These are phyloP conservation scores for Chrysopa pallens DNA, from an alignment of 1,140 invertebrate genomes.

Conservation along the genomic window DNA sequence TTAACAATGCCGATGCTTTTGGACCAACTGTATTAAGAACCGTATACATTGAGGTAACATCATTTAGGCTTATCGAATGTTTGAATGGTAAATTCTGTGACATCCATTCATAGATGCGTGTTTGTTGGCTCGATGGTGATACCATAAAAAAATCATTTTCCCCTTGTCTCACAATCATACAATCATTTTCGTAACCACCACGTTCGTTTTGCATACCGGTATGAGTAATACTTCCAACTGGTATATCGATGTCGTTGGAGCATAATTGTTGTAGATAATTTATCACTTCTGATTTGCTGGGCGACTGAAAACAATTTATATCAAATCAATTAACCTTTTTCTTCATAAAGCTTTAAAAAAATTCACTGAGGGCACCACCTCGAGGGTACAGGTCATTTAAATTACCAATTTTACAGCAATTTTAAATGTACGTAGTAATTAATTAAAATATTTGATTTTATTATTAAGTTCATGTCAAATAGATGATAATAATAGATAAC, in stretches of 20 bases:
- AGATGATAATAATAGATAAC: no score
- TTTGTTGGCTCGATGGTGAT: conserved; percentile 68
- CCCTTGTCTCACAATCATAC: conserved; percentile 49
- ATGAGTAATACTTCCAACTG: conserved; percentile 52
- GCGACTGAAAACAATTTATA: no score
- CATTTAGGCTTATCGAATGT: conserved; percentile 44
- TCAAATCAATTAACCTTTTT: no score
- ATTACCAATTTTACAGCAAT: no score
- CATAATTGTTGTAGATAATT: conserved; percentile 55
- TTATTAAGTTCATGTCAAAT: no score
- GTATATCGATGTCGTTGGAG: conserved; percentile 58
- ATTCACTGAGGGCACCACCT: no score
- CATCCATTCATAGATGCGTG: conserved; percentile 56
- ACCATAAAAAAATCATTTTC: conserved; percentile 65
- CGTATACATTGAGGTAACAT: conserved; percentile 69
- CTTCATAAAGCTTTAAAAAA: no score
- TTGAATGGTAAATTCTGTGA: conserved; percentile 42
- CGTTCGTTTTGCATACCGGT: conserved; percentile 66
- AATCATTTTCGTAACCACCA: conserved; percentile 72
- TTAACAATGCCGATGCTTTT: conserved; percentile 48
- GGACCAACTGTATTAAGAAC: conserved; percentile 73
- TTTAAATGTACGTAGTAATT: no score
- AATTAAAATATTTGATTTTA: no score
- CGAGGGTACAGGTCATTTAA: no score
- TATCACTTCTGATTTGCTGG: conserved; percentile 32